phyloP scores from a whole-genome alignment of 2,113 vertebrate species.

The Taurulus bubalis region DNA sequence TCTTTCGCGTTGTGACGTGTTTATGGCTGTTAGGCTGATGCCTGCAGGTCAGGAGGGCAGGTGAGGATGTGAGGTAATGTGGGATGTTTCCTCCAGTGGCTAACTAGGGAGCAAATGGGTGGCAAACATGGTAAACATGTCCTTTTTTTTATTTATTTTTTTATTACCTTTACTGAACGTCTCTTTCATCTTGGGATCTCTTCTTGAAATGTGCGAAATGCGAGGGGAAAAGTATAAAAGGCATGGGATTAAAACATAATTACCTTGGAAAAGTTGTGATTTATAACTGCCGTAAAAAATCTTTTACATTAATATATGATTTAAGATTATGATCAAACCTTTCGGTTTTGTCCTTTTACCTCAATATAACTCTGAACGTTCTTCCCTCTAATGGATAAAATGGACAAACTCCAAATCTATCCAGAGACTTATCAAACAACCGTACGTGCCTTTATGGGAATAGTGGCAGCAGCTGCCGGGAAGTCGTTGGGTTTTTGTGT shows the following conservation, averaged over 20 bases:
- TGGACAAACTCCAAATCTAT: neutral
- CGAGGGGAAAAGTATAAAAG: neutral
- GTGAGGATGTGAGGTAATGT: neutral
- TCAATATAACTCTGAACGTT: neutral
- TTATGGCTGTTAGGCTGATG: neutral
- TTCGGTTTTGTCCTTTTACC: neutral
- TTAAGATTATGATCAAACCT: neutral
- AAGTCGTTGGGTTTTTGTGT: neutral
- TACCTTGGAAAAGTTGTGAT: neutral
- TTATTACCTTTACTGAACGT: neutral
- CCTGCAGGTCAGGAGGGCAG: neutral
- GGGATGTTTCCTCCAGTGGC: neutral
- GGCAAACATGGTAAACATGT: neutral
- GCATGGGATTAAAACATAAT: neutral
- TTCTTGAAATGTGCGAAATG: neutral
- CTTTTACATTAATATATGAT: neutral
- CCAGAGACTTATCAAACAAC: neutral
- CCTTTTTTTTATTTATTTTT: too few relatives aligned
- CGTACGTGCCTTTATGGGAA: fast-evolving
- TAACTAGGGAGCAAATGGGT: neutral
- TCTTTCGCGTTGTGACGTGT: neutral
- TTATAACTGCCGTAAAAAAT: neutral
- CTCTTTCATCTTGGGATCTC: neutral
- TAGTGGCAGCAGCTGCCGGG: neutral
- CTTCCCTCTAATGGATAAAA: neutral